Base-by-base conservation (phyloP, 53 echinoderm and acorn worm species). In the Luidia sarsii region DNA sequence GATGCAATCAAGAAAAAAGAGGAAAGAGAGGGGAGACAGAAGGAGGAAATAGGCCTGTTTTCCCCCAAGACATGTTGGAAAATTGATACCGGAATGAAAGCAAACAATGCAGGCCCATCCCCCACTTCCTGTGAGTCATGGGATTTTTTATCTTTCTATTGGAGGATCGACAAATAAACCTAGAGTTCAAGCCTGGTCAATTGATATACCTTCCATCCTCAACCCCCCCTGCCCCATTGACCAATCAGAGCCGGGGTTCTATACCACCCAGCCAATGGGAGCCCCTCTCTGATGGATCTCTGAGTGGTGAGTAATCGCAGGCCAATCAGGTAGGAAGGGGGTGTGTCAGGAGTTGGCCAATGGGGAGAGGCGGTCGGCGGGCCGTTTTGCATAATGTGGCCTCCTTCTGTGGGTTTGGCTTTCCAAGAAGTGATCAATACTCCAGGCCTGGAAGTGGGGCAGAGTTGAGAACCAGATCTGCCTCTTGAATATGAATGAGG, bases 111-210 rank as follows among this genome's bases (percentile, higher is more conserved):
- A 34, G 25, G n/a, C 27, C 50, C 60, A 46, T 39, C 30, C 20
- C 35, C 28, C 21, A 77, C 77, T 77, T 77, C 77, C 77, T 77
- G 77, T 77, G 77, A 77, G 41, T 77, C 77, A 77, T 77, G 29
- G 28, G 14, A 3, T 31, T 38, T 38, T 77, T 41, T 59, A 77
- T 77, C 77, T 77, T 45, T 41, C 61, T 32, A 77, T 41, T 41
- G 11, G 11, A 77, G 39, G 60, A 45, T 18, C 60, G 59, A 77
- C 77, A 77, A 77, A 77, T 61, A 77, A 59, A 77, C 56, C 61
- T 45, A 29, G 32, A 61, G 77, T 77, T 77, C 77, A 77, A 39
- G 28, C 77, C 77, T 60, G 77, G 60, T 77, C 77, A 77, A 48
- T 43, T 41, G 59, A 61, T 77, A n/a, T 74, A 39, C 37, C 59